Percentiles rank a stretch among this genome's conserved stretches.
These are phyloP conservation scores for Ahaetulla prasina DNA, from an alignment of 2,113 vertebrate genomes.

Conservation along the genomic window DNA sequence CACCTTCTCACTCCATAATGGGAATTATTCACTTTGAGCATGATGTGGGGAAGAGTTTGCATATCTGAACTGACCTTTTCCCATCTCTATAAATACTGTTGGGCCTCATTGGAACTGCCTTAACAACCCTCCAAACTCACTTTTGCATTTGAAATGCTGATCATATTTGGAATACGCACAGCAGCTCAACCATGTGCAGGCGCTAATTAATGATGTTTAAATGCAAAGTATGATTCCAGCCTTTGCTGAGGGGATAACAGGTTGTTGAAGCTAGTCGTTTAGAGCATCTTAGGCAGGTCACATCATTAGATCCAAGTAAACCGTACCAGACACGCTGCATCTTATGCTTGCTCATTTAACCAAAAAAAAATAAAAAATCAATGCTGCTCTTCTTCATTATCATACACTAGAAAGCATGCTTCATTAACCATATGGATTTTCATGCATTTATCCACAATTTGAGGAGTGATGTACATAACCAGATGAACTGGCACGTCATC, in stretches of 20 bases:
- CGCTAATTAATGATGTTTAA: neutral
- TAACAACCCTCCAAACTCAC: neutral
- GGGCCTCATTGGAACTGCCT: neutral
- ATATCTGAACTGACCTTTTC: neutral
- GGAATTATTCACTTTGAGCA: neutral
- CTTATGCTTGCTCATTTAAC: too few relatives aligned
- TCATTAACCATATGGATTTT: constrained; percentile 4
- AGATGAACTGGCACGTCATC: neutral
- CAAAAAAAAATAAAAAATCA: neutral
- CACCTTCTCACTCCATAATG: neutral
- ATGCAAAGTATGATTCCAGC: neutral
- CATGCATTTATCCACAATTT: neutral
- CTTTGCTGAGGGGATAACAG: neutral
- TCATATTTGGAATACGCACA: neutral
- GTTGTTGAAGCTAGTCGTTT: neutral
- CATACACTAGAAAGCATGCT: neutral
- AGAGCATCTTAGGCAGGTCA: neutral
- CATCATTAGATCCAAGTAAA: neutral
- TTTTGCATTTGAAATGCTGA: neutral
- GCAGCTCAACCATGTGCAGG: neutral
- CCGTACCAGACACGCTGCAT: neutral
- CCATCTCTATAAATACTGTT: neutral
- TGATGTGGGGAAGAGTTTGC: neutral
- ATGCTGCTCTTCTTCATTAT: neutral
- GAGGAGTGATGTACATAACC: neutral